phyloP scores from a whole-genome alignment of 1,140 invertebrate species.

The Brachionus sp. region DNA sequence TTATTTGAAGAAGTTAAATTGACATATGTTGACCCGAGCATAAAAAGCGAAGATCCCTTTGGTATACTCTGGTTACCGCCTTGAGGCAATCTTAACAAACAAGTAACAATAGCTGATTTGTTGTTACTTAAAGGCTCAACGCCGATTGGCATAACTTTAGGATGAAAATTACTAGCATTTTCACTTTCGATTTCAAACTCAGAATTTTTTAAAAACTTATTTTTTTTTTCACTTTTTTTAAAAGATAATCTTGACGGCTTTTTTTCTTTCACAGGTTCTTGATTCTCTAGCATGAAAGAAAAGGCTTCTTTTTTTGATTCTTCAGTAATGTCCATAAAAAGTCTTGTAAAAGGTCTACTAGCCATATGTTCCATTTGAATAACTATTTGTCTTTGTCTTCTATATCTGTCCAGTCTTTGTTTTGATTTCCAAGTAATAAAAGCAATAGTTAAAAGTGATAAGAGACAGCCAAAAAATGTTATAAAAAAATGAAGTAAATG shows the following conservation, averaged over 20 bases:
- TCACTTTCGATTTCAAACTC: background rate
- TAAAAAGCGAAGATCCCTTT: constrained; percentile 39
- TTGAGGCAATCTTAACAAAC: constrained; percentile 26
- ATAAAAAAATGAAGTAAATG: constrained; percentile 38
- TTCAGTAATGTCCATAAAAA: constrained; percentile 21
- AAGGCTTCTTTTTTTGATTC: background rate
- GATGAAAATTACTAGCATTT: background rate
- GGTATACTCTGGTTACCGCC: background rate
- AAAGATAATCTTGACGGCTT: background rate
- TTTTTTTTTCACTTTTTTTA: constrained; percentile 13
- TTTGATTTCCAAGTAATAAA: constrained; percentile 45
- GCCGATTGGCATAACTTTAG: constrained; percentile 26
- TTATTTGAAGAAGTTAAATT: background rate
- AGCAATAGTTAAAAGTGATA: constrained; percentile 11
- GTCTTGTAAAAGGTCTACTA: constrained; percentile 20
- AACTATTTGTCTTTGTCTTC: constrained; percentile 37
- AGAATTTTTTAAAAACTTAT: background rate
- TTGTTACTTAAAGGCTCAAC: constrained; percentile 27
- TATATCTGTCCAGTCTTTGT: constrained; percentile 30
- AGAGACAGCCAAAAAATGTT: constrained; percentile 37
- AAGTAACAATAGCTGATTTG: constrained; percentile 43
- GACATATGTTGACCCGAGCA: constrained; percentile 30
- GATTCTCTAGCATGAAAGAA: background rate
- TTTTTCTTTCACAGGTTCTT: background rate
- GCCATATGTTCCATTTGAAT: constrained; percentile 45